phyloP scores from a whole-genome alignment of 2,797 vertebrate genomes.

The Graptemys geographica region DNA sequence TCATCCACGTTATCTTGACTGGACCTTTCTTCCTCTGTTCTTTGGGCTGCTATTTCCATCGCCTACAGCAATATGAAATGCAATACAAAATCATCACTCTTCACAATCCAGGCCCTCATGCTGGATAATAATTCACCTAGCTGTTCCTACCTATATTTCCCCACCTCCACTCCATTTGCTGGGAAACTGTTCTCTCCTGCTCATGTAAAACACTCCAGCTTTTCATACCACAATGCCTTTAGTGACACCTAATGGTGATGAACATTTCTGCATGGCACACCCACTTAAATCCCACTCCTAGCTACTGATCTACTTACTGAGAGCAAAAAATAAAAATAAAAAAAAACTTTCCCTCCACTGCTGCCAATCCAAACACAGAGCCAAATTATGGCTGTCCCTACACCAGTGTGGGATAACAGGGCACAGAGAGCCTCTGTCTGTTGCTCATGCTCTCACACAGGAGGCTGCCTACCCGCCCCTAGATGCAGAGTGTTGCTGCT shows the following conservation, averaged over 20 bases:
- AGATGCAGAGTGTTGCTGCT: not conserved
- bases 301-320: not conserved
- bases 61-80: constrained; percentile 81
- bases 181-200: not conserved
- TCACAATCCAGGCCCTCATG: not conserved
- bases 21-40: constrained; percentile 91
- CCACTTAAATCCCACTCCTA: rapidly evolving
- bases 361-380: not conserved
- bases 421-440: not conserved
- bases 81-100: constrained; percentile 35
- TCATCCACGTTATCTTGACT: constrained; percentile 94
- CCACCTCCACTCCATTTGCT: rapidly evolving
- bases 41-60: constrained; percentile 90
- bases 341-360: not conserved
- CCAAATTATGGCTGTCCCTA: not conserved
- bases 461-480: not conserved
- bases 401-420: not conserved
- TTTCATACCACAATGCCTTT: not conserved
- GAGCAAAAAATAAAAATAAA: not conserved
- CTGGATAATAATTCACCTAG: not conserved
- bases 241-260: constrained; percentile 29
- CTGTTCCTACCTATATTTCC: not conserved
- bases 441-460: not conserved
- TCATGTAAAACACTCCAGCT: not conserved
- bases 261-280: rapidly evolving